Percentiles rank a stretch among this genome's conserved stretches.
phyloP scores from a whole-genome alignment of 2,888 invertebrate genomes.

The Syritta pipiens region DNA sequence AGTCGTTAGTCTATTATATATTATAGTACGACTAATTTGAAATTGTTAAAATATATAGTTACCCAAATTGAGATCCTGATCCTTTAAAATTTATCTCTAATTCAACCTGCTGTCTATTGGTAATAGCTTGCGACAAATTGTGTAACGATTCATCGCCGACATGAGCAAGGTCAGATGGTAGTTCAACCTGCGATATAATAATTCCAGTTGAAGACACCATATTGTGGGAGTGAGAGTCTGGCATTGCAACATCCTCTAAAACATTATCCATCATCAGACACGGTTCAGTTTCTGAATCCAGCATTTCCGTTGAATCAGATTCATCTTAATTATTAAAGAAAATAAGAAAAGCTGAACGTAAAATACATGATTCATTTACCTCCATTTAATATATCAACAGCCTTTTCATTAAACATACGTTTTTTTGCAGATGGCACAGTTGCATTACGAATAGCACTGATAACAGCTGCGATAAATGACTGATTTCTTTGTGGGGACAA shows the following conservation, averaged over 20 bases:
- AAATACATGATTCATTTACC: conserved; percentile 62
- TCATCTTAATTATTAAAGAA: conserved; percentile 80
- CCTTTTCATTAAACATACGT: conserved; percentile 75
- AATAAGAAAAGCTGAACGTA: neutral
- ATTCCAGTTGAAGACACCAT: conserved; percentile 84
- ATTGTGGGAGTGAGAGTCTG: conserved; percentile 84
- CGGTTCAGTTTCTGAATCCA: conserved; percentile 91
- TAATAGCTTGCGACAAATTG: conserved; percentile 88
- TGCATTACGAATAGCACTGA: conserved; percentile 84
- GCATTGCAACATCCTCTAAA: conserved; percentile 83
- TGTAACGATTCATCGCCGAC: conserved; percentile 85
- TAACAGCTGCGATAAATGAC: conserved; percentile 86
- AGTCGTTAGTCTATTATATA: too few relatives aligned
- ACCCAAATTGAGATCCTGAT: conserved; percentile 77
- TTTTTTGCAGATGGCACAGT: conserved; percentile 77
- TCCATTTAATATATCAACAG: conserved; percentile 74
- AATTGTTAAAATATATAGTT: conserved; percentile 58
- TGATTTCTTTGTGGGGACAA: conserved; percentile 83
- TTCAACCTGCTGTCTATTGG: conserved; percentile 85
- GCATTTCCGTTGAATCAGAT: conserved; percentile 86
- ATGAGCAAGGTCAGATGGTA: conserved; percentile 78
- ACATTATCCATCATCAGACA: conserved; percentile 90
- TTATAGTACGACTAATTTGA: too few relatives aligned
- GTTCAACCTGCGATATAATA: conserved; percentile 79
- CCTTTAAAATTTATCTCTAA: conserved; percentile 78